Evolutionary conservation across 2,113 vertebrate species (phyloP).

Genomic region (Leucosticte australis): DNA sequence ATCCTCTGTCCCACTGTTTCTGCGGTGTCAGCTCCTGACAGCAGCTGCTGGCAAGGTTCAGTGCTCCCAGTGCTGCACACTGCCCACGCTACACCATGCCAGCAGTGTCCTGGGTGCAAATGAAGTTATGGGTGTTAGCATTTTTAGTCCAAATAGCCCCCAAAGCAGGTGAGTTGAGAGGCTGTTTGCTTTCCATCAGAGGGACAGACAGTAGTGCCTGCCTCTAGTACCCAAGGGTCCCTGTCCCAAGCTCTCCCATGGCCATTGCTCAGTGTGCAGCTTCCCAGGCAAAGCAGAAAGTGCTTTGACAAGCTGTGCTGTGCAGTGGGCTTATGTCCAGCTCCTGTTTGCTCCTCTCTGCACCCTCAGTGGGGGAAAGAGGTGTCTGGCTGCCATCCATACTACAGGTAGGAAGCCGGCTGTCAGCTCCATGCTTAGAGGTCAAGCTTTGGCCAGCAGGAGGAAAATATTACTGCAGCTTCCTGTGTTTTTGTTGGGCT

Average conservation of each 20-base stretch:
- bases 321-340: not conserved
- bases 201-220: not conserved
- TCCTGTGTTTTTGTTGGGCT: not conserved
- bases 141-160: not conserved
- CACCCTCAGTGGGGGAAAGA: rapidly evolving
- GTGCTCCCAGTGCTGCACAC: not conserved
- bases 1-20: not conserved
- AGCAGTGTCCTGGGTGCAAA: not conserved
- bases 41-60: not conserved
- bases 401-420: not conserved
- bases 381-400: not conserved
- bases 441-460: not conserved
- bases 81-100: rapidly evolving
- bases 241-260: rapidly evolving
- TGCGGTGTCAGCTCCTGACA: not conserved
- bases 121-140: not conserved
- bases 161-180: not conserved
- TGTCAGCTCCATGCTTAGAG: not conserved
- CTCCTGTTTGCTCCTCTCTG: not conserved
- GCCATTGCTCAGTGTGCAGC: rapidly evolving
- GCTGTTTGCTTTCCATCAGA: not conserved
- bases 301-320: not conserved
- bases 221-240: not conserved
- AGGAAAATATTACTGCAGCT: not conserved
- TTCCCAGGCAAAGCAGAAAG: not conserved